Percentiles rank a stretch among this genome's conserved stretches.
These are phyloP conservation scores for Scaptomyza cyrtandrae DNA, from an alignment of 2,888 invertebrate species.

Conservation along the genomic window DNA sequence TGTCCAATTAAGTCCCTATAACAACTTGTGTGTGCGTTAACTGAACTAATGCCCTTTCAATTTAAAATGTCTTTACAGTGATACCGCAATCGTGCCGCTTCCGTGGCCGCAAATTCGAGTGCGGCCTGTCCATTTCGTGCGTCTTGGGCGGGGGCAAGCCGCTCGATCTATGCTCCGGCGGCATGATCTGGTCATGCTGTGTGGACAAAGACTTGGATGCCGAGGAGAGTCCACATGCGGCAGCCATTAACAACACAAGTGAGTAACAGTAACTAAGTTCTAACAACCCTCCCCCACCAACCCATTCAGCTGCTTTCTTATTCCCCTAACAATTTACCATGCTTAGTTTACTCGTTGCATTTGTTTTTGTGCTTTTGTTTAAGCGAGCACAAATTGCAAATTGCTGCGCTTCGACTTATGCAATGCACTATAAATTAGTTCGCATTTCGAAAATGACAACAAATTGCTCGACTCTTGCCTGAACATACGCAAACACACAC, in stretches of 20 bases:
- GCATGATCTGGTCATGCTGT: slow-evolving; percentile 97
- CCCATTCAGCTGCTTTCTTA: slow-evolving; percentile 15
- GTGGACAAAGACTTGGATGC: slow-evolving; percentile 90
- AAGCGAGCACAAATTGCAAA: slow-evolving; percentile 61
- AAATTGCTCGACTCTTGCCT: slow-evolving; percentile 63
- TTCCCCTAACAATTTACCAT: slow-evolving; percentile 11
- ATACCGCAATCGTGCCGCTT: slow-evolving; percentile 94
- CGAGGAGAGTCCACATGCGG: slow-evolving; percentile 86
- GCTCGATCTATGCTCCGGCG: slow-evolving; percentile 95
- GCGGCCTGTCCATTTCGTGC: slow-evolving; percentile 95
- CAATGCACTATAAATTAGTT: slow-evolving; percentile 76
- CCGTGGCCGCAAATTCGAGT: slow-evolving; percentile 93
- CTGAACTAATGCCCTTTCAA: slow-evolving; percentile 47
- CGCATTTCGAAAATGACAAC: slow-evolving; percentile 78
- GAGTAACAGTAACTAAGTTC: slow-evolving; percentile 85
- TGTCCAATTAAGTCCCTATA: too few species aligned
- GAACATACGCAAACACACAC: slow-evolving; percentile 33
- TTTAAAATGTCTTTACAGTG: slow-evolving; percentile 87
- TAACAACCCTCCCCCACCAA: slow-evolving; percentile 26
- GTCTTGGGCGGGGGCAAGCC: slow-evolving; percentile 94
- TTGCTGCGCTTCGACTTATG: slow-evolving; percentile 76
- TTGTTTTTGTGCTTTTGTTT: slow-evolving; percentile 32
- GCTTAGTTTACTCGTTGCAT: slow-evolving; percentile 27
- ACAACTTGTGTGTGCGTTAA: slow-evolving; percentile 1
- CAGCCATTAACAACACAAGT: slow-evolving; percentile 94